Base-by-base conservation (phyloP, 2,888 invertebrate genomes). In the Caenorhabditis zanzibari region DNA sequence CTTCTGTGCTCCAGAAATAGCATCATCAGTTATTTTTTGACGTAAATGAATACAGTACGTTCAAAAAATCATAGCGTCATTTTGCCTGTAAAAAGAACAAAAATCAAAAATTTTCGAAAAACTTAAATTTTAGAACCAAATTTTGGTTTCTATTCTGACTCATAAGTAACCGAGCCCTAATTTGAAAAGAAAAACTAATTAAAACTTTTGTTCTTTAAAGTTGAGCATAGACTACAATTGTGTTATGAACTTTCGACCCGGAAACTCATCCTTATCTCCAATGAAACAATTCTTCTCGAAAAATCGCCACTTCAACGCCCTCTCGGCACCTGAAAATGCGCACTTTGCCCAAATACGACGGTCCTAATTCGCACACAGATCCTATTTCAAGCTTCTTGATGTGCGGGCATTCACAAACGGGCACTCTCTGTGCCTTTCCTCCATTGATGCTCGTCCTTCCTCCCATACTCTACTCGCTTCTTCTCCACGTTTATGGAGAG, bases 381-480 rank as follows among this genome's bases (percentile, higher is more conserved):
- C 79, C 79, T 52, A 71, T 79, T 79, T 79, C 71, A 79, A 79
- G 54, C 71, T 71, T 77, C 63, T 79, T 72, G 71, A 71, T 63
- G 71, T 58, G 56, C 69, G 47, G 16, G 59, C 63, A 74, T 38
- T 28, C 52, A 44, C 35, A 44, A 52, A 61, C 35, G n/a, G n/a
- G 41, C 35, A n/a, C 16, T 26, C 38, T 35, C 38, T 54, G 52
- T 63, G 59, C 24, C 58, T 24, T 69, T 47, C 19, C 47, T 61
- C 49, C 76, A 59, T 68, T 68, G 68, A 76, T 49, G 49, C 66
- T 68, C 47, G n/a, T 32, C 22, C 19, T 5, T 7, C 16, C 58
- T 69, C 32, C 7, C 38, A 32, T 32, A 32, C 32, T 32, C 32
- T 32, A 32, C 38, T 41, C 24, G 14, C 19, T 26, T 19, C 19